Percentiles rank a stretch among this genome's conserved stretches.
phyloP scores from a whole-genome alignment of 2,113 vertebrate species.

The Oxygymnocypris stewartii region DNA sequence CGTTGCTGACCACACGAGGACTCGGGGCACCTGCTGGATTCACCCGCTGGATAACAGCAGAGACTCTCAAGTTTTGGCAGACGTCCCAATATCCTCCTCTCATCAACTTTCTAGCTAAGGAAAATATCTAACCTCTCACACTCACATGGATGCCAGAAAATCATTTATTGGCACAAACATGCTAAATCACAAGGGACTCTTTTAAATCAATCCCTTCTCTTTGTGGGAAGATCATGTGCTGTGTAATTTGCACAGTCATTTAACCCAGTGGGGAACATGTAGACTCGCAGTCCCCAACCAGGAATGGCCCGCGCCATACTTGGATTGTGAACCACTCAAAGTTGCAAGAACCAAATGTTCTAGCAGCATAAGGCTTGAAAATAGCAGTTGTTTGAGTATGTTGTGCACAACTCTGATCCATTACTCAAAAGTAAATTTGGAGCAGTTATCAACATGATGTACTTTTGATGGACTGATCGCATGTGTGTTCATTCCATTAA shows the following conservation, averaged over 20 bases:
- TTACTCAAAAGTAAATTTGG: background rate
- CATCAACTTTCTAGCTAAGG: background rate
- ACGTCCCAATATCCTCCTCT: slow-evolving; percentile 12
- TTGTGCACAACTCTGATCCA: background rate
- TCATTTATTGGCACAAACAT: slow-evolving; percentile 3
- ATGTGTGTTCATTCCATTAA: background rate
- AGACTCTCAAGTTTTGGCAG: background rate
- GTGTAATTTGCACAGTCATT: slow-evolving; percentile 35
- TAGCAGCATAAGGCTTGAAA: slow-evolving; percentile 22
- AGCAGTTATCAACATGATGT: background rate
- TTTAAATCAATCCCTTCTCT: slow-evolving; percentile 30
- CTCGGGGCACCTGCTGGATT: slow-evolving; percentile 45
- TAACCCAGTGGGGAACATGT: slow-evolving; percentile 32
- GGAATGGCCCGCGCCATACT: slow-evolving; percentile 38
- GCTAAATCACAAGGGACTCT: slow-evolving; percentile 23
- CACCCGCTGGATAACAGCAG: slow-evolving; percentile 45
- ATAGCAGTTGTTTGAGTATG: slow-evolving; percentile 20
- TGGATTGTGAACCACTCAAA: slow-evolving; percentile 33
- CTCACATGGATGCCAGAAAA: background rate
- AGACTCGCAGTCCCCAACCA: slow-evolving; percentile 33
- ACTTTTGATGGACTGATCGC: background rate
- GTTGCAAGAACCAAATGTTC: background rate
- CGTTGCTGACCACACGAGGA: background rate
- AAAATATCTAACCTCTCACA: slow-evolving; percentile 27
- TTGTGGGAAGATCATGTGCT: slow-evolving; percentile 35